A percentile compares a stretch with the other conserved stretches of the same genome.
Evolutionary conservation across 2,113 vertebrate species (phyloP).

Genomic region (Misgurnus mizolepis): DNA sequence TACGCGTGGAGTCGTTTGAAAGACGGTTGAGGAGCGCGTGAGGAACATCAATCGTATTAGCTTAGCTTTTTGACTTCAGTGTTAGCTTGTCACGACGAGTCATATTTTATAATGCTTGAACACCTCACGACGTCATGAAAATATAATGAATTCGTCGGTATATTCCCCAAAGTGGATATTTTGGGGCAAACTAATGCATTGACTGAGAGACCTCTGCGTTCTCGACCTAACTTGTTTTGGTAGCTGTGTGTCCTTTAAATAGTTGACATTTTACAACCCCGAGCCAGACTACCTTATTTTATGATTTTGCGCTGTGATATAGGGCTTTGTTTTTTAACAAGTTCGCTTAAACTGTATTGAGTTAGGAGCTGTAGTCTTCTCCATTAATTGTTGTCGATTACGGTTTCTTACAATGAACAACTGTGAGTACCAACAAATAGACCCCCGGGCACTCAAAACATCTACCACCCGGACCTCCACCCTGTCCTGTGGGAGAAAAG

Average conservation of each 20-base stretch:
- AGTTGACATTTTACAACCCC: neutral
- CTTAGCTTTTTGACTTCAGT: slow-evolving; percentile 35
- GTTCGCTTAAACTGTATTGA: neutral
- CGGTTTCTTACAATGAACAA: slow-evolving; percentile 71
- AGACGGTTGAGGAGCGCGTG: slow-evolving; percentile 3
- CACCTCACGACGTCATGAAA: neutral
- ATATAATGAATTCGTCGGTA: neutral
- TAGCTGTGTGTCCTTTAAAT: neutral
- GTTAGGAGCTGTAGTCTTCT: neutral
- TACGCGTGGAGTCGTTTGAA: neutral
- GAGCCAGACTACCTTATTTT: neutral
- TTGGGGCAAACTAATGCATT: neutral
- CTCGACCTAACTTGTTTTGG: neutral
- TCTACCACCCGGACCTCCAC: slow-evolving; percentile 43
- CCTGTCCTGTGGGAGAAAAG: slow-evolving; percentile 58
- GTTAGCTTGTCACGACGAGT: neutral
- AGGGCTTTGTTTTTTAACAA: neutral
- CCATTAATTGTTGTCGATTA: neutral
- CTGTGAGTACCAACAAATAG: slow-evolving; percentile 91
- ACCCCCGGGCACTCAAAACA: slow-evolving; percentile 69
- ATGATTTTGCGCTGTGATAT: neutral
- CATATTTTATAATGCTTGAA: neutral
- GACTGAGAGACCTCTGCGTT: neutral
- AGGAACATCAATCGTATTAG: neutral
- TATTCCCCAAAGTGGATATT: slow-evolving; percentile 11